Percentiles rank a stretch among this genome's conserved stretches.
Evolutionary conservation across 2,888 invertebrate genomes (phyloP).

Genomic region (Drosophila atroscutellata): DNA sequence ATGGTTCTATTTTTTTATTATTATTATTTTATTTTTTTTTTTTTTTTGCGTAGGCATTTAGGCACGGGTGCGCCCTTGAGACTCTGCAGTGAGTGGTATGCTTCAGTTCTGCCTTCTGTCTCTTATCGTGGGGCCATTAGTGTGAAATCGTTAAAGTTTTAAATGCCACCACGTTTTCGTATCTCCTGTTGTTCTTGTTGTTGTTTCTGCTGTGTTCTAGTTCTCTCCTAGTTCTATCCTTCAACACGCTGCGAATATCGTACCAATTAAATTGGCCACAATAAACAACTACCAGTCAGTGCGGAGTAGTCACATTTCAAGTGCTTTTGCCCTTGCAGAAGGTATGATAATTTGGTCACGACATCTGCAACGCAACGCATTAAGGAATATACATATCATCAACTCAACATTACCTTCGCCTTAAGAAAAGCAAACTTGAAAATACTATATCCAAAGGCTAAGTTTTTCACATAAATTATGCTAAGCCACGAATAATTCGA

Average conservation of each 20-base stretch:
- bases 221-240: slow-evolving; percentile 24
- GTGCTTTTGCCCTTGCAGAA: slow-evolving; percentile 10
- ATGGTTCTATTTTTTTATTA: slow-evolving; percentile 7
- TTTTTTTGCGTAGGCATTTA: slow-evolving; percentile 61
- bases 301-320: slow-evolving; percentile 58
- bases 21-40: background rate
- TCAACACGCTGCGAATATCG: slow-evolving; percentile 56
- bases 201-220: slow-evolving; percentile 34
- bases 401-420: background rate
- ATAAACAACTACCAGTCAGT: slow-evolving; percentile 35
- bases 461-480: background rate
- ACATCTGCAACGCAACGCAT: background rate
- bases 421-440: background rate
- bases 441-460: background rate
- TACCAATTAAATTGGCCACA: slow-evolving; percentile 71
- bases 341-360: slow-evolving; percentile 11
- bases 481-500: background rate
- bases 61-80: slow-evolving; percentile 49
- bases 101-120: slow-evolving; percentile 2
- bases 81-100: slow-evolving; percentile 5
- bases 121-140: slow-evolving; percentile 75
- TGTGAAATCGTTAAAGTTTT: slow-evolving; percentile 77
- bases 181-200: slow-evolving; percentile 26
- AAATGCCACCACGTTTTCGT: slow-evolving; percentile 76
- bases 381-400: background rate